phyloP scores from a whole-genome alignment of 2,797 vertebrate genomes.

The Arnoldichthys spilopterus region DNA sequence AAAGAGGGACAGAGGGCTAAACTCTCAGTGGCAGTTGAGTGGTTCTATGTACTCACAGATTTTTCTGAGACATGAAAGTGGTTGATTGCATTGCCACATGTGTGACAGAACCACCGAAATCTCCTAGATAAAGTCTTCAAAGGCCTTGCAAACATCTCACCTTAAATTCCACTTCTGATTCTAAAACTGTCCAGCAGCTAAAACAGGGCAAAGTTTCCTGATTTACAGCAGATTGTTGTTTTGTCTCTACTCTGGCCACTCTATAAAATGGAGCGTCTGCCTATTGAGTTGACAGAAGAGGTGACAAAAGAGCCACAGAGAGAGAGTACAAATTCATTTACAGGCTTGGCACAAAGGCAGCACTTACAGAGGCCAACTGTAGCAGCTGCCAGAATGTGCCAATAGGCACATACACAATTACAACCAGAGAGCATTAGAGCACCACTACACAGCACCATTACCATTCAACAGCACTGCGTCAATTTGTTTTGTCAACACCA shows the following conservation, averaged over 20 bases:
- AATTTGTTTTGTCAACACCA: too few relatives aligned
- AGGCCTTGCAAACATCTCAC: neutral
- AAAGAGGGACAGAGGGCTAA: conserved; percentile 28
- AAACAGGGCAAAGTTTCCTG: neutral
- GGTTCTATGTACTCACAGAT: conserved; percentile 13
- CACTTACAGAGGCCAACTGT: too few relatives aligned
- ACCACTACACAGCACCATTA: neutral
- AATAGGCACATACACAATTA: neutral
- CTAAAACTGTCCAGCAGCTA: too few relatives aligned
- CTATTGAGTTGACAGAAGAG: conserved; percentile 29
- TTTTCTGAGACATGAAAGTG: neutral
- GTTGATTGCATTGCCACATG: neutral
- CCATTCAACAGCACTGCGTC: neutral
- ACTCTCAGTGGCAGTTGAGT: conserved; percentile 27
- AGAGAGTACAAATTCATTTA: neutral
- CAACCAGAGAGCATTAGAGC: neutral
- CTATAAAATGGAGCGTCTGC: neutral
- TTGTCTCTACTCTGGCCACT: neutral
- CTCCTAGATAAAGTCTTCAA: neutral
- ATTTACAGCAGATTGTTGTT: neutral
- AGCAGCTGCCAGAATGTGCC: conserved; percentile 8
- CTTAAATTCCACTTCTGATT: neutral
- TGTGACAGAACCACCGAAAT: neutral
- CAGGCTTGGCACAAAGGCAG: neutral
- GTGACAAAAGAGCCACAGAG: conserved; percentile 15